phyloP scores from a whole-genome alignment of 2,113 vertebrate species.

The Pteruthius melanotis region DNA sequence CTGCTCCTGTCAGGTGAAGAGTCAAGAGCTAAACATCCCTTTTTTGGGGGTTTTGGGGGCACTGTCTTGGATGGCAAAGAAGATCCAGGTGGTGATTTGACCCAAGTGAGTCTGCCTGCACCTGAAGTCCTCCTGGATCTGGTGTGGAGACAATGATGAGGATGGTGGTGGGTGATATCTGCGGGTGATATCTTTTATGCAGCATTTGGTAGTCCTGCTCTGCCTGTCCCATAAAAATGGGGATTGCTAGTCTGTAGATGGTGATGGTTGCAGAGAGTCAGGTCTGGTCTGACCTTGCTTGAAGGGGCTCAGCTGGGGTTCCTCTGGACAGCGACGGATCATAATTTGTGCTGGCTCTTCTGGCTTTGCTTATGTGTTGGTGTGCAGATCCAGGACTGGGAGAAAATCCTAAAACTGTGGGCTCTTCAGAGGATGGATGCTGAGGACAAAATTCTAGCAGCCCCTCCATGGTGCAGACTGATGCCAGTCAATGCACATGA shows the following conservation, averaged over 20 bases:
- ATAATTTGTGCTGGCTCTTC: background rate
- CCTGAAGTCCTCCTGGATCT: background rate
- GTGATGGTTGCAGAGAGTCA: background rate
- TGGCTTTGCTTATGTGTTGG: background rate
- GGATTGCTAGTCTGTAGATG: background rate
- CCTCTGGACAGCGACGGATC: rapidly evolving
- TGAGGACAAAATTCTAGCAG: background rate
- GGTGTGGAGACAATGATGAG: background rate
- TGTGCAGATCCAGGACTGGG: background rate
- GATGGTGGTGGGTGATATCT: background rate
- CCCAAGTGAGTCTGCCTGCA: background rate
- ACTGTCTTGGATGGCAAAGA: background rate
- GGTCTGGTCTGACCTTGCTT: background rate
- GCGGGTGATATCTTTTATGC: background rate
- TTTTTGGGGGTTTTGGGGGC: background rate
- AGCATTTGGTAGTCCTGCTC: background rate
- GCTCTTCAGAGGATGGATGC: background rate
- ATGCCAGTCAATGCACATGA: background rate
- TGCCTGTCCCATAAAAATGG: background rate
- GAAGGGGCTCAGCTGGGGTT: background rate
- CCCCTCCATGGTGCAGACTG: background rate
- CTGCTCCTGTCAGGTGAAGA: background rate
- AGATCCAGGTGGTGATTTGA: background rate
- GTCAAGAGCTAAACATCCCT: background rate
- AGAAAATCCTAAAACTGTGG: background rate